phyloP scores from a whole-genome alignment of 2,888 invertebrate species.

The Cotesia congregata region DNA sequence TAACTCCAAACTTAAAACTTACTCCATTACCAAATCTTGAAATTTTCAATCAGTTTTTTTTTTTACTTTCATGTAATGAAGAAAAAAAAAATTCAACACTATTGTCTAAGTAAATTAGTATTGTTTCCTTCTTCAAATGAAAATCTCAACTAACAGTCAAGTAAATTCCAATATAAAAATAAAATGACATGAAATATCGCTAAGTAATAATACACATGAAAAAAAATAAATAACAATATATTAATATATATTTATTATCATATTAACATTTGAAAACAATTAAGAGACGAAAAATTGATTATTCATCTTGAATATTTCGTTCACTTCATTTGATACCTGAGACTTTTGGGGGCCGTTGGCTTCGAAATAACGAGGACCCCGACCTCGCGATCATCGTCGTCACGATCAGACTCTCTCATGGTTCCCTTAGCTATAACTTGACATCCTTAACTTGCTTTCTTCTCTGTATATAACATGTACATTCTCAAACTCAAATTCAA shows the following conservation, averaged over 20 bases:
- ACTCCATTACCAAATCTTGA: too few relatives aligned
- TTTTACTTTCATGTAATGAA: too few relatives aligned
- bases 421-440: constrained; percentile 18
- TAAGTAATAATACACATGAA: not conserved
- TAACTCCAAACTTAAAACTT: too few relatives aligned
- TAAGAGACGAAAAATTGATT: constrained; percentile 40
- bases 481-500: constrained; percentile 13
- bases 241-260: constrained; percentile 5
- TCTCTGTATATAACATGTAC: constrained; percentile 7
- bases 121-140: too few relatives aligned
- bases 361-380: constrained; percentile 38
- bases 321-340: constrained; percentile 34
- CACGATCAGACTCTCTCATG: constrained; percentile 20
- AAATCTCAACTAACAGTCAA: too few relatives aligned
- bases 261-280: constrained; percentile 42
- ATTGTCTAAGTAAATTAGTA: not conserved
- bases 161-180: constrained; percentile 16
- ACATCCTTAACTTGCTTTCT: constrained; percentile 23
- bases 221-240: not conserved
- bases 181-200: constrained; percentile 35
- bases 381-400: constrained; percentile 39
- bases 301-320: constrained; percentile 39
- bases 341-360: constrained; percentile 33
- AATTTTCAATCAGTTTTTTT: too few relatives aligned
- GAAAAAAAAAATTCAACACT: too few relatives aligned